Evolutionary conservation across 2,888 invertebrate genomes (phyloP).

Genomic region (Antitype chi): DNA sequence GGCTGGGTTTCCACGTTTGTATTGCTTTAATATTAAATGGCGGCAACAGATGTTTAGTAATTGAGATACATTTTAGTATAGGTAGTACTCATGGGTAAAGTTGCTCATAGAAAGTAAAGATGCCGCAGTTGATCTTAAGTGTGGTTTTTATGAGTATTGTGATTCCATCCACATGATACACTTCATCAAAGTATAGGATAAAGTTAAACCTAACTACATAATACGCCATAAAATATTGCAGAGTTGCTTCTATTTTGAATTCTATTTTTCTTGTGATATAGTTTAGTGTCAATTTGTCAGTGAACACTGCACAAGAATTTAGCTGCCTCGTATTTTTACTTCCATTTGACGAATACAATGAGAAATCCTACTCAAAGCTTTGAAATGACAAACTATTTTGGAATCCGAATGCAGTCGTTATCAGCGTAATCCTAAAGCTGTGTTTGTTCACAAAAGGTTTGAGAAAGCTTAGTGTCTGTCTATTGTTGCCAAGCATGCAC

Average conservation of each 20-base stretch:
- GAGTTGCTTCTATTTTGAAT: neutral
- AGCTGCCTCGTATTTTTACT: neutral
- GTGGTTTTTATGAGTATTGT: neutral
- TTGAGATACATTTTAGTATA: too few species aligned
- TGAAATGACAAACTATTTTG: constrained; percentile 2
- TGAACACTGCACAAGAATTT: neutral
- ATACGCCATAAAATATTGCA: neutral
- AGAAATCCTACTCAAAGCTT: constrained; percentile 3
- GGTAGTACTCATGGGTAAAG: too few species aligned
- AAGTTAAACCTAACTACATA: too few species aligned
- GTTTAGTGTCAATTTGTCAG: neutral
- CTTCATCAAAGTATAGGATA: too few species aligned
- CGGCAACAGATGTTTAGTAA: too few species aligned
- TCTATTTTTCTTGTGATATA: neutral
- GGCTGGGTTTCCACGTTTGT: too few species aligned
- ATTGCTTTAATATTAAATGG: too few species aligned
- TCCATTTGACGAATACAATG: constrained; percentile 9
- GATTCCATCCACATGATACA: neutral
- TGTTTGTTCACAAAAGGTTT: constrained; percentile 22
- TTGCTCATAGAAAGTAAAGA: too few species aligned
- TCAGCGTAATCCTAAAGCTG: constrained; percentile 28
- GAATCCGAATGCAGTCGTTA: neutral
- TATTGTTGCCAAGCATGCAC: neutral
- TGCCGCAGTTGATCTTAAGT: too few species aligned
- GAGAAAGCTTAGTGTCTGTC: neutral